Evolutionary conservation across 2,888 invertebrate genomes (phyloP).

Genomic region (Epistrophe grossulariae): DNA sequence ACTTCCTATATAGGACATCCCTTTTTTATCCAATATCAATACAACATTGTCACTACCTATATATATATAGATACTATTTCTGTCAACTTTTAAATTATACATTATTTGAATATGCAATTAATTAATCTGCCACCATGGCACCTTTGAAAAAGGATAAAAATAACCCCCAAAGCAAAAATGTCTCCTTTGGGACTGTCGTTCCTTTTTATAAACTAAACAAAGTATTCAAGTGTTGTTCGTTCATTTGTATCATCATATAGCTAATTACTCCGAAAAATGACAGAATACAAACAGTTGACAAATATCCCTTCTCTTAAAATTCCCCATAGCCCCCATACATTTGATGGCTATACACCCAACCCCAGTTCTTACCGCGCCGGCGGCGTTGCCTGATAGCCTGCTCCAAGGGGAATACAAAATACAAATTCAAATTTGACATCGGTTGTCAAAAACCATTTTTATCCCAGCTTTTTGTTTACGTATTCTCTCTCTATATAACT

Average conservation of each 20-base stretch:
- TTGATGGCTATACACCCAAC: neutral
- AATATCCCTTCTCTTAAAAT: slow-evolving; percentile 24
- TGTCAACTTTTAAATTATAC: too few relatives aligned
- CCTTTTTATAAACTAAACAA: neutral
- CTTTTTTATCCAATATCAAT: too few relatives aligned
- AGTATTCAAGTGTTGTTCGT: slow-evolving; percentile 36
- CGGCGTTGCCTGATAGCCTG: neutral
- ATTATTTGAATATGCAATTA: neutral
- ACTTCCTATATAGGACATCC: too few relatives aligned
- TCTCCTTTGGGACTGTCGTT: slow-evolving; percentile 11
- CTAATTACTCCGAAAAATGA: slow-evolving; percentile 63
- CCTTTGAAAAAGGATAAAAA: neutral
- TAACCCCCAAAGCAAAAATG: neutral
- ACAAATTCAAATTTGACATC: slow-evolving; percentile 60
- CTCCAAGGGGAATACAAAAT: slow-evolving; percentile 39
- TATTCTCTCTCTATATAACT: neutral
- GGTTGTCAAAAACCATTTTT: slow-evolving; percentile 58
- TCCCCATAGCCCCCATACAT: neutral
- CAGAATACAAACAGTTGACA: slow-evolving; percentile 71
- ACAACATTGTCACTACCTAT: too few relatives aligned
- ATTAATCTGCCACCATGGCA: neutral
- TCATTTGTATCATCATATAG: slow-evolving; percentile 40
- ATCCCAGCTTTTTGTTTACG: slow-evolving; percentile 8
- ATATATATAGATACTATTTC: too few relatives aligned
- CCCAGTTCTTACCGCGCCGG: neutral